Evolutionary conservation across 2,113 vertebrate genomes (phyloP).

Genomic region (Serilophus lunatus): DNA sequence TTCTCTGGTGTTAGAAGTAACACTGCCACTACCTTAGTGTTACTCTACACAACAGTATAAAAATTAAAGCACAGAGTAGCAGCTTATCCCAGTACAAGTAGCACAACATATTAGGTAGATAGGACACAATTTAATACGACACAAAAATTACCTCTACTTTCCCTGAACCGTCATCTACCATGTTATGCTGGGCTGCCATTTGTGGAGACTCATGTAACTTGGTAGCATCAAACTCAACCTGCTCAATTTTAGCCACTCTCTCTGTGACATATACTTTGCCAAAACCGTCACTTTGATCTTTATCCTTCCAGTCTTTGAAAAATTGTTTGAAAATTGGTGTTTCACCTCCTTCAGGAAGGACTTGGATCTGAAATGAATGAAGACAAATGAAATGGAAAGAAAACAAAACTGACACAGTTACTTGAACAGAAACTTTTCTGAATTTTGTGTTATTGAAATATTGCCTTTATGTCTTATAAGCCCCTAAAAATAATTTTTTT

Average conservation of each 20-base stretch:
- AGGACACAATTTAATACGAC: background rate
- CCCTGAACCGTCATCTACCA: slow-evolving; percentile 88
- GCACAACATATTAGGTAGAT: background rate
- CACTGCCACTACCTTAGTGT: background rate
- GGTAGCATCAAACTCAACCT: slow-evolving; percentile 87
- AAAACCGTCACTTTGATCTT: slow-evolving; percentile 83
- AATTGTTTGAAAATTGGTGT: slow-evolving; percentile 92
- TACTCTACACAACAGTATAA: background rate
- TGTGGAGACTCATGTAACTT: slow-evolving; percentile 81
- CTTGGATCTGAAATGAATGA: slow-evolving; percentile 83
- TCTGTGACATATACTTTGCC: slow-evolving; percentile 87
- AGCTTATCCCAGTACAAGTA: background rate
- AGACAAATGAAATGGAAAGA: background rate
- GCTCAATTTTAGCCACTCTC: slow-evolving; percentile 83
- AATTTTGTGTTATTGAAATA: background rate
- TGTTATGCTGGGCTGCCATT: slow-evolving; percentile 90
- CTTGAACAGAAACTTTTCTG: background rate
- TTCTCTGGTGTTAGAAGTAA: background rate
- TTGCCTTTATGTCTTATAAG: background rate
- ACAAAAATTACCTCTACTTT: slow-evolving; percentile 78
- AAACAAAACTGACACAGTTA: background rate
- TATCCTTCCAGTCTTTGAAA: slow-evolving; percentile 86
- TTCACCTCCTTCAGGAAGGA: slow-evolving; percentile 90
- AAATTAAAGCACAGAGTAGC: background rate
- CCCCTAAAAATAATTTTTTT: background rate